phyloP scores from a whole-genome alignment of 2,888 invertebrate species.

The Pammene fasciana region DNA sequence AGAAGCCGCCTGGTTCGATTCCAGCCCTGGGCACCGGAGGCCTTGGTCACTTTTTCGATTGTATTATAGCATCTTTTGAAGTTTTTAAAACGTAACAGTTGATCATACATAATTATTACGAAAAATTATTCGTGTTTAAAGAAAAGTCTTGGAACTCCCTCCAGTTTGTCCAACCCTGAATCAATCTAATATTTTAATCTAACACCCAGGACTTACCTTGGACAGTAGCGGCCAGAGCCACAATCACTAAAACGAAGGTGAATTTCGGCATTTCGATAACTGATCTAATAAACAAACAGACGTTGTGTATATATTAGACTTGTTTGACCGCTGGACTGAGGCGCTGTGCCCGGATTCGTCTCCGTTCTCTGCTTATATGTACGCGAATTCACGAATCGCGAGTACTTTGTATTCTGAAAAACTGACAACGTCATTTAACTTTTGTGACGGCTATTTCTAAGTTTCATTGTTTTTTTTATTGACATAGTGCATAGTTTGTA shows the following conservation, averaged over 20 bases:
- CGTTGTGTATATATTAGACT: constrained; percentile 35
- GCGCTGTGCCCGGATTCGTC: constrained; percentile 44
- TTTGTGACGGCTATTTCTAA: constrained; percentile 19
- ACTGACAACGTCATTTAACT: constrained; percentile 11
- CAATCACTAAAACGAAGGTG: constrained; percentile 47
- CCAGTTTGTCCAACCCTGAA: background rate
- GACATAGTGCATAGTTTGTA: constrained; percentile 16
- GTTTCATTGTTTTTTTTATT: constrained; percentile 11
- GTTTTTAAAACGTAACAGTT: no score
- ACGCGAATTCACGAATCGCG: constrained; percentile 22
- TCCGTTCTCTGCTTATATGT: constrained; percentile 47
- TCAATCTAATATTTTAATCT: constrained; percentile 10
- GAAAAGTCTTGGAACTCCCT: background rate
- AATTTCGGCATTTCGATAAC: constrained; percentile 54
- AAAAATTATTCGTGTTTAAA: no score
- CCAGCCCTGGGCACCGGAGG: no score
- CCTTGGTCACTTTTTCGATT: no score
- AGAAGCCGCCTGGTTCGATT: no score
- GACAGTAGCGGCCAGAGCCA: constrained; percentile 48
- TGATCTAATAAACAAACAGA: constrained; percentile 42
- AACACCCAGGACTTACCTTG: constrained; percentile 54
- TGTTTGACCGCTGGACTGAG: constrained; percentile 46
- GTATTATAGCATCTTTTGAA: no score
- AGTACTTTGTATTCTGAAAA: constrained; percentile 6
- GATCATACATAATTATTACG: no score